Conservation (phyloP, 2,888 invertebrate genomes). For the Atrina japonica region DNA sequence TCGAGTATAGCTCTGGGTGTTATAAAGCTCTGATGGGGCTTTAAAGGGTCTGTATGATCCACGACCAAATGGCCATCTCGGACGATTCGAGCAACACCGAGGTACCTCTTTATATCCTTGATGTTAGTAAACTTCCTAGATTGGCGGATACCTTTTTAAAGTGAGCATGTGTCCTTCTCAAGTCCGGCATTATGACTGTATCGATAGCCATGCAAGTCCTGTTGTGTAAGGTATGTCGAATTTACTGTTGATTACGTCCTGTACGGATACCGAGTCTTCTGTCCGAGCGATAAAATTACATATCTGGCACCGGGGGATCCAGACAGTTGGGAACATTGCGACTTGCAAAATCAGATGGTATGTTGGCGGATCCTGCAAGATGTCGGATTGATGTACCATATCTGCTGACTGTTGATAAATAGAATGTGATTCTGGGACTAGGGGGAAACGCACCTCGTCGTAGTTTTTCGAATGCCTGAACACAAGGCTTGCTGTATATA, state of each 20-base stretch:
- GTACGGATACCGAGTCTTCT: conserved; percentile 25
- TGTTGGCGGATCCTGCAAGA: conserved; percentile 24
- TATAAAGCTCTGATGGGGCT: neutral
- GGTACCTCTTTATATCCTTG: conserved; percentile 47
- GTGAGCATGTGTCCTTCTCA: conserved; percentile 46
- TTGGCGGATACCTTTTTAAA: too few species aligned
- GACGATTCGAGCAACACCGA: conserved; percentile 25
- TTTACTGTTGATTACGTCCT: conserved; percentile 17
- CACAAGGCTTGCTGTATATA: too few species aligned
- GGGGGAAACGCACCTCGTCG: too few species aligned
- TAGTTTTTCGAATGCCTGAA: too few species aligned
- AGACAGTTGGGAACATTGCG: conserved; percentile 44
- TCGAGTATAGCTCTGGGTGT: conserved; percentile 6
- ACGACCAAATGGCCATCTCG: conserved; percentile 45
- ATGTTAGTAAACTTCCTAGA: too few species aligned
- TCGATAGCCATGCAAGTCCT: conserved; percentile 33
- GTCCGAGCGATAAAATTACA: conserved; percentile 32
- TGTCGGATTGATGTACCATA: conserved; percentile 36
- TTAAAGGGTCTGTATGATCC: neutral
- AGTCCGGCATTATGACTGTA: conserved; percentile 48
- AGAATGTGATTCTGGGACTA: conserved; percentile 43
- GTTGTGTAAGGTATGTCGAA: conserved; percentile 36
- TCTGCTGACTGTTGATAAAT: conserved; percentile 42
- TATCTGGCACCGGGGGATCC: conserved; percentile 40
- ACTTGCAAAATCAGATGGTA: conserved; percentile 46